Conservation (phyloP, 2,888 invertebrate genomes). For the Lamellibrachia columna region DNA sequence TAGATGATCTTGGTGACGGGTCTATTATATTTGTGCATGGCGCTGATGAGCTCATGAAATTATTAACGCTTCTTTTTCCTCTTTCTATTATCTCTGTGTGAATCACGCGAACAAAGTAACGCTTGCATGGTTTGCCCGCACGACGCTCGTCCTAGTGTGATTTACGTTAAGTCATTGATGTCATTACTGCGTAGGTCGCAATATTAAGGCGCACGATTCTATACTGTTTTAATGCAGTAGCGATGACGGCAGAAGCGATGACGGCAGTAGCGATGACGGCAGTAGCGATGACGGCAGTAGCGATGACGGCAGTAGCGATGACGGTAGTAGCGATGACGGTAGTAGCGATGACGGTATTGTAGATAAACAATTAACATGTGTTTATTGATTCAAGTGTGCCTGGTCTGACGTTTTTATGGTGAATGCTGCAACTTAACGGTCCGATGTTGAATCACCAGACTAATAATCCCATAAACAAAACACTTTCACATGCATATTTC, state of each 20-base stretch:
- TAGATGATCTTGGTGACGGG: background rate
- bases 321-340: too few relatives aligned
- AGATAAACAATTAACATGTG: background rate
- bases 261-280: too few relatives aligned
- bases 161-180: background rate
- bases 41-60: background rate
- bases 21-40: background rate
- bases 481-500: too few relatives aligned
- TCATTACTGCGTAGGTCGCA: background rate
- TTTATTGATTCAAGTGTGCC: background rate
- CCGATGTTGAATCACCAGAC: too few relatives aligned
- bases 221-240: background rate
- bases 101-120: background rate
- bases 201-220: background rate
- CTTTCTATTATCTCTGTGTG: background rate
- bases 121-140: background rate
- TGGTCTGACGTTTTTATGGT: too few relatives aligned
- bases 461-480: too few relatives aligned
- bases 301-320: too few relatives aligned
- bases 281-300: too few relatives aligned
- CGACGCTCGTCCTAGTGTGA: background rate
- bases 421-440: too few relatives aligned
- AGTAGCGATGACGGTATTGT: background rate
- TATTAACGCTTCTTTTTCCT: background rate
- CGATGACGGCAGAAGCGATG: background rate